Base-by-base conservation (phyloP, 2,888 invertebrate genomes). In the Drosophila emarginata region DNA sequence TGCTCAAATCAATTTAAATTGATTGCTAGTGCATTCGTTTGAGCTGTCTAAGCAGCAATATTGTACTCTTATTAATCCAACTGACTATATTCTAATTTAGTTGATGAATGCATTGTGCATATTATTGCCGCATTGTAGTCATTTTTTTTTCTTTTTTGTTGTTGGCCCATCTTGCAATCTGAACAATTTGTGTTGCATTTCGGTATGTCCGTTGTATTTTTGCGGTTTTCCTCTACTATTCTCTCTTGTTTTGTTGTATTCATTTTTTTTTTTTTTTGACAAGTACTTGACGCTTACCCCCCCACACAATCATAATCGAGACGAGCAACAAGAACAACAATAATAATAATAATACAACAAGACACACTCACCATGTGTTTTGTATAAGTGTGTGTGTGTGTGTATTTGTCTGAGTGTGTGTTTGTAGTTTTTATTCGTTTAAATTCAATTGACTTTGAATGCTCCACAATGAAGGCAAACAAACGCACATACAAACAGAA, bases 381-480 rank as follows among this genome's bases (percentile, higher is more conserved):
- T 23, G 23, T 23, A 23, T 23, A 14, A n/a, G 2, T 45, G 11
- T 45, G 21, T 45, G 12, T 45, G 45, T 45, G 12, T 45, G 6
- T 15, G 14, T 40, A 1, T 14, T 14, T 40, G 15, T 14, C 6
- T 15, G n/a, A 1, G 39, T 14, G 1, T 40, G 40, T 85, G 82
- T 82, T 61, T 82, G 82, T 82, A 83, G 80, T 86, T 82, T 45
- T 80, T 80, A 82, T 82, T 82, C 82, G 86, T 86, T 83, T 86
- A 83, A 83, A 83, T 86, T 83, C 82, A 83, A 83, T 83, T 83
- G 82, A 86, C 86, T 83, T 83, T 83, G 82, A 82, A 82, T 82
- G 82, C 82, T 86, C 79, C 77, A 77, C 86, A 83, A 86, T 79
- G 76, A 79, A 86, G 80, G 72, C 80, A 83, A 79, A 80, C 76